A percentile compares a stretch with the other conserved stretches of the same genome.
Conservation (phyloP, 2,113 vertebrate species). For the Clupea harengus region DNA sequence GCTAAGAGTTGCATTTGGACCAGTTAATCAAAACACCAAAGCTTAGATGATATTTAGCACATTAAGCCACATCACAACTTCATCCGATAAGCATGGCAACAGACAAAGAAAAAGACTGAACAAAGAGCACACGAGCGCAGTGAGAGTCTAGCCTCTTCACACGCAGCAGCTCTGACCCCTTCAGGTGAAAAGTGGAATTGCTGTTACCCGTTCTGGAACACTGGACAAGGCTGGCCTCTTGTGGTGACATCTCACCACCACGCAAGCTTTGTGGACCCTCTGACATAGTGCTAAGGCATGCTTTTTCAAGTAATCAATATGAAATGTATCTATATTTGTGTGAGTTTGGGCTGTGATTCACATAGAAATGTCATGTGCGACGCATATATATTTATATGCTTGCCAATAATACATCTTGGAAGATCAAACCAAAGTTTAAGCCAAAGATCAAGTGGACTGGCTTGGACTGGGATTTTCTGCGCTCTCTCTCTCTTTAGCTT, state of each 20-base stretch:
- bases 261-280: not conserved
- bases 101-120: not conserved
- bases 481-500: no score
- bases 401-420: no score
- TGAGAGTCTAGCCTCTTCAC: not conserved
- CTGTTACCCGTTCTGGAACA: not conserved
- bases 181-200: not conserved
- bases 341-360: no score
- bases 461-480: no score
- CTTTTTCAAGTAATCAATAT: no score
- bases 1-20: not conserved
- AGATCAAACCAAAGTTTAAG: no score
- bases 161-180: not conserved
- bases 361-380: no score
- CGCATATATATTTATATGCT: no score
- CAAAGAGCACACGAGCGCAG: not conserved
- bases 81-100: not conserved
- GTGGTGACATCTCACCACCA: not conserved
- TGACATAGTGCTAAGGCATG: no score
- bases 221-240: not conserved
- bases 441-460: no score
- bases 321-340: no score
- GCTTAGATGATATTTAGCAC: not conserved
- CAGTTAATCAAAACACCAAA: not conserved
- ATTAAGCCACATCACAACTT: not conserved